A percentile compares a stretch with the other conserved stretches of the same genome.
Conservation (phyloP, 1,140 invertebrate species). For the Lutraria rhynchaena region DNA sequence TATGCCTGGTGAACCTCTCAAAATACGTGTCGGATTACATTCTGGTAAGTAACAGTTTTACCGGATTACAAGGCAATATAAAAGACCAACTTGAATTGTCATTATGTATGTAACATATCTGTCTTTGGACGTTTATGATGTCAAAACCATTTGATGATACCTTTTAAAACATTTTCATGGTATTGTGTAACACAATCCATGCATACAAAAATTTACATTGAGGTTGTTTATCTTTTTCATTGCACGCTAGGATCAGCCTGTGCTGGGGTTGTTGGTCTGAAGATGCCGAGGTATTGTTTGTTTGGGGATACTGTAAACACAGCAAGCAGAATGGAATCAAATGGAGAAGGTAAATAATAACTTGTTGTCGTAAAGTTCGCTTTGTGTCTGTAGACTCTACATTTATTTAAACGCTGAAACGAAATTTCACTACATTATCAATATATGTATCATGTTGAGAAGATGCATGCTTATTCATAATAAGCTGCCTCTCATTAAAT, state of each 20-base stretch:
- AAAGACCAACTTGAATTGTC: not conserved
- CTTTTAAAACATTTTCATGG: too few relatives aligned
- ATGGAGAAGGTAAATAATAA: constrained; percentile 40
- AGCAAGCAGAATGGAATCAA: constrained; percentile 46
- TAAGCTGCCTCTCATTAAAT: too few relatives aligned
- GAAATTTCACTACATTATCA: too few relatives aligned
- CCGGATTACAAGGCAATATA: not conserved
- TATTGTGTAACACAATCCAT: not conserved
- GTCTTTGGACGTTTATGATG: not conserved
- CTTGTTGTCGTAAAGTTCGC: too few relatives aligned
- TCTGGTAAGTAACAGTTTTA: constrained; percentile 76
- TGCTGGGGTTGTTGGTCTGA: constrained; percentile 36
- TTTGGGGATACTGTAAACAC: constrained; percentile 41
- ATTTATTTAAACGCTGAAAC: too few relatives aligned
- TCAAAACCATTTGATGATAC: not conserved
- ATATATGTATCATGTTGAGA: too few relatives aligned
- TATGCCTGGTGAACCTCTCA: constrained; percentile 66
- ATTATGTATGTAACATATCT: not conserved
- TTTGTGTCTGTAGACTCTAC: too few relatives aligned
- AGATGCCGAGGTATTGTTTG: constrained; percentile 44
- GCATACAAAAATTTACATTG: too few relatives aligned
- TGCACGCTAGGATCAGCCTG: constrained; percentile 30
- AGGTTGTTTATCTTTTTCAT: not conserved
- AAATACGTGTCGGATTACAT: constrained; percentile 76
- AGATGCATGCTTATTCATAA: too few relatives aligned